Conservation (phyloP, 2,113 vertebrate genomes). For the Meles meles region DNA sequence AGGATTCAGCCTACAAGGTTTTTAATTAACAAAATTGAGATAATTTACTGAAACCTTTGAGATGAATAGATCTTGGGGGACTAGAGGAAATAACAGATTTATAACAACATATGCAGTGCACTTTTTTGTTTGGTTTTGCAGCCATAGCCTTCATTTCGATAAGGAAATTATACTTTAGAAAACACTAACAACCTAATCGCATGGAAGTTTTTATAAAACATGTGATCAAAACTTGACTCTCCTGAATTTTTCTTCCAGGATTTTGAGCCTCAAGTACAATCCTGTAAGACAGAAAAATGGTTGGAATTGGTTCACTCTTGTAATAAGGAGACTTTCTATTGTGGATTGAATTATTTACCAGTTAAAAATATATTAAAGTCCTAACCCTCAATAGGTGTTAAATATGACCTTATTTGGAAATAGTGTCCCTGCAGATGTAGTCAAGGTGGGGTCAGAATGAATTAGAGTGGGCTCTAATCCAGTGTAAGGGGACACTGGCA, state of each 20-base stretch:
- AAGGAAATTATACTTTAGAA: not conserved
- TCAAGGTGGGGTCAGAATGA: not conserved
- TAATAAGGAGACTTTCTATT: not conserved
- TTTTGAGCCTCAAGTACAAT: not conserved
- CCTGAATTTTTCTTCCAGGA: not conserved
- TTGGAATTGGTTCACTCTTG: not conserved
- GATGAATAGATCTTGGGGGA: not conserved
- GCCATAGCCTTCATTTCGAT: not conserved
- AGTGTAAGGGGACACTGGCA: not conserved
- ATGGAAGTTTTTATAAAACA: not conserved
- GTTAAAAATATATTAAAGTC: not conserved
- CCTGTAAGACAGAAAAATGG: not conserved
- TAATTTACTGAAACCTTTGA: not conserved
- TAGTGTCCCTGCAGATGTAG: not conserved
- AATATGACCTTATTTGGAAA: not conserved
- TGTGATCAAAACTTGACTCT: not conserved
- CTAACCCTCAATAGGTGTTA: not conserved
- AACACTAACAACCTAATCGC: not conserved
- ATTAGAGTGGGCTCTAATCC: not conserved
- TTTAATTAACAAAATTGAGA: not conserved
- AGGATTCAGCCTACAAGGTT: not conserved
- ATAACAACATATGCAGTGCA: not conserved
- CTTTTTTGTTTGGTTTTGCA: not conserved
- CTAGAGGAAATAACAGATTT: not conserved
- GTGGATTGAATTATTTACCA: not conserved